Conservation (phyloP, 1,140 invertebrate genomes). For the Drosophila melanogaster region Release_6_plus_ISO1_MT NT_037436.4:7026501-7027000, state of each 20-base stretch:
- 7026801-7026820: background rate
- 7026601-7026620: slow-evolving; percentile 15
- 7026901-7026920: background rate
- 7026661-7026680: slow-evolving; percentile 4
- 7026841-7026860: background rate
- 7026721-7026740: slow-evolving; percentile 15
- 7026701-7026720: background rate
- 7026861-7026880: background rate
- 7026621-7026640: slow-evolving; percentile 17
- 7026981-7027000: slow-evolving; percentile 58
- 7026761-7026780: background rate
- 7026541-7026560: slow-evolving; percentile 60
- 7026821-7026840: background rate
- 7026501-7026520: slow-evolving; percentile 53
- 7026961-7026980: slow-evolving; percentile 17
- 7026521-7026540: slow-evolving; percentile 6
- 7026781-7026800: background rate
- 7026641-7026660: slow-evolving; percentile 44
- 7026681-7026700: slow-evolving; percentile 1
- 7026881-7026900: background rate
- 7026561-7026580: slow-evolving; percentile 3
- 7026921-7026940: slow-evolving; percentile 7
- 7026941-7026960: slow-evolving; percentile 13
- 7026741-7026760: slow-evolving; percentile 18
- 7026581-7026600: slow-evolving; percentile 16